These are phyloP conservation scores for Sebastes umbrosus DNA, from an alignment of 2,797 vertebrate genomes.

Conservation along the genomic window DNA sequence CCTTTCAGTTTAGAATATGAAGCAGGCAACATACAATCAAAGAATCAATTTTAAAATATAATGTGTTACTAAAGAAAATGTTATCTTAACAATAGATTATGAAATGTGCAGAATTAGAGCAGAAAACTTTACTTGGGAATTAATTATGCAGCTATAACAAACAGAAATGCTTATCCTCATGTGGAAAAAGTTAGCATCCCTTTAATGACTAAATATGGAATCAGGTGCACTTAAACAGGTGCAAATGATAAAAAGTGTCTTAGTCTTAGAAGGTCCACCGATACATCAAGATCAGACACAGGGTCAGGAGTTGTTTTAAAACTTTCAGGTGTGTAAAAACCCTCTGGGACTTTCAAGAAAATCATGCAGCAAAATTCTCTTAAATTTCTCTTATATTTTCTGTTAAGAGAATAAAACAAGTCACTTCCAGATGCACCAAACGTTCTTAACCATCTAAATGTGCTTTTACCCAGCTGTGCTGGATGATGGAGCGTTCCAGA, in stretches of 20 bases:
- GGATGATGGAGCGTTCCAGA: too few species aligned
- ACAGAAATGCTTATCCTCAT: not conserved
- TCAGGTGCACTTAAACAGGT: constrained; percentile 34
- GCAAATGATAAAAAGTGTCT: constrained; percentile 33
- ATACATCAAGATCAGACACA: constrained; percentile 28
- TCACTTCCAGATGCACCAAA: too few species aligned
- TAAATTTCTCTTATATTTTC: fast-evolving
- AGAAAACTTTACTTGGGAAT: not conserved
- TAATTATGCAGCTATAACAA: not conserved
- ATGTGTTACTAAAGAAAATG: not conserved
- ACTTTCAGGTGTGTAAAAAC: constrained; percentile 18
- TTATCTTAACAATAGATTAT: not conserved
- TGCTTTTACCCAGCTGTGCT: too few species aligned
- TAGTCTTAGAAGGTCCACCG: not conserved
- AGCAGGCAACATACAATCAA: not conserved
- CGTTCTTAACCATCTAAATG: too few species aligned
- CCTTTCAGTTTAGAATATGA: not conserved
- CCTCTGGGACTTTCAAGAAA: not conserved
- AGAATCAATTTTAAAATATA: not conserved
- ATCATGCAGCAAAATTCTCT: too few species aligned
- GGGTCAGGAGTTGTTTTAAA: constrained; percentile 11
- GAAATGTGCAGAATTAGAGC: not conserved
- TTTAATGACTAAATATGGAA: constrained; percentile 31
- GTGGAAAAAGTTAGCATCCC: not conserved
- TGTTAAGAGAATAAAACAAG: too few species aligned